Conservation (phyloP, 2,113 vertebrate species). For the Carlito syrichta region DNA sequence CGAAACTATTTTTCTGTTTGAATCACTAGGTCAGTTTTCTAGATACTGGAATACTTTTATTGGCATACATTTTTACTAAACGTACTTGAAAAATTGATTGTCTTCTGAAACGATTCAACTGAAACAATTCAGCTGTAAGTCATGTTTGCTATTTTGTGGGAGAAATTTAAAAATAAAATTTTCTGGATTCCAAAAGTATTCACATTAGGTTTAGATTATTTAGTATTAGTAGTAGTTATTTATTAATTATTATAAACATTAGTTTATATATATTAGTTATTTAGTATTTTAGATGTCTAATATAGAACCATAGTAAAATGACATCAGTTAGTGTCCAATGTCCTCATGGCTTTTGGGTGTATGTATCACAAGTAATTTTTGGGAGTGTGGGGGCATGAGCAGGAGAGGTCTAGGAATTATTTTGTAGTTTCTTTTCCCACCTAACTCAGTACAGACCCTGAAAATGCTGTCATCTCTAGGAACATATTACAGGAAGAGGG, state of each 20-base stretch:
- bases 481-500: background rate
- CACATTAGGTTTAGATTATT: constrained; percentile 7
- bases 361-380: background rate
- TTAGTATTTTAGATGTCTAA: background rate
- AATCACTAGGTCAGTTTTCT: constrained; percentile 35
- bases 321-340: background rate
- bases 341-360: background rate
- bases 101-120: constrained; percentile 29
- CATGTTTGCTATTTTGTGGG: background rate
- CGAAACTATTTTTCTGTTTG: constrained; percentile 34
- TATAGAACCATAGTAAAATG: background rate
- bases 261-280: too few relatives aligned
- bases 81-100: constrained; percentile 10
- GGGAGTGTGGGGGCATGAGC: background rate
- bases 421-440: background rate
- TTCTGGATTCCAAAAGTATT: background rate
- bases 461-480: background rate
- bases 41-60: constrained; percentile 26
- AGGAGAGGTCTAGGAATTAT: background rate
- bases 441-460: background rate
- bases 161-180: constrained; percentile 37
- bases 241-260: too few relatives aligned
- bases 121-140: background rate
- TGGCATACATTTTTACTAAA: background rate
- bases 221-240: too few relatives aligned